These are phyloP conservation scores for Ischnura elegans DNA, from an alignment of 2,888 invertebrate genomes.

Conservation along the genomic window DNA sequence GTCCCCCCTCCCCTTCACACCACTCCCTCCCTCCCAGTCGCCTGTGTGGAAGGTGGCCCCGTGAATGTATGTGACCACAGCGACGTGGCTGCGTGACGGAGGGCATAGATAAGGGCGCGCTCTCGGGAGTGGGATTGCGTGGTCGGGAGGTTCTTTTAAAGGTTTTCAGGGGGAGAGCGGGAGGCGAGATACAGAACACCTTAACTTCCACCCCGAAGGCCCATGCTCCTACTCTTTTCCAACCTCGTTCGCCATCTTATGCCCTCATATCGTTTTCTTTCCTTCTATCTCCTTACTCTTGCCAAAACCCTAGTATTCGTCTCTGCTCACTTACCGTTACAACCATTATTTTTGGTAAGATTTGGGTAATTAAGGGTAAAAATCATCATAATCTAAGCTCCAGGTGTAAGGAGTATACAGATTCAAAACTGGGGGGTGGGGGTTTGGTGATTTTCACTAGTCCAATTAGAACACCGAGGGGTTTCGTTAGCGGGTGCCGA, in stretches of 20 bases:
- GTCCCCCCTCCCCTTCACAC: background rate
- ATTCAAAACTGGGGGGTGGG: too few species aligned
- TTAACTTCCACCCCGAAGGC: background rate
- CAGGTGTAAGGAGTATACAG: too few species aligned
- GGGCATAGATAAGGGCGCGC: slow-evolving; percentile 39
- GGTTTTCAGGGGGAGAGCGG: background rate
- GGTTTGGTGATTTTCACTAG: too few species aligned
- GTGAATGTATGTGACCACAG: slow-evolving; percentile 48
- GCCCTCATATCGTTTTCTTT: background rate
- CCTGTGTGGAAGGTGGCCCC: background rate
- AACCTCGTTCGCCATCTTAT: background rate
- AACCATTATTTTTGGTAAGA: too few species aligned
- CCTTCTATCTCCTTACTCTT: background rate
- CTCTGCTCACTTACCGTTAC: too few species aligned
- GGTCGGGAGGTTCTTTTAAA: slow-evolving; percentile 48
- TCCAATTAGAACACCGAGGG: too few species aligned
- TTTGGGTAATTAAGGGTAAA: too few species aligned
- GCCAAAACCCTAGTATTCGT: background rate
- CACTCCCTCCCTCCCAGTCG: too few species aligned
- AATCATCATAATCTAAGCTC: too few species aligned
- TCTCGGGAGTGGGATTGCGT: slow-evolving; percentile 49
- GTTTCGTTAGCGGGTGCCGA: too few species aligned
- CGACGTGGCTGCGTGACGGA: slow-evolving; percentile 47
- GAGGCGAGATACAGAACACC: slow-evolving; percentile 21
- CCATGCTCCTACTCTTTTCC: background rate